Evolutionary conservation across 2,113 vertebrate species (phyloP), one percentile per base, ranked within the genome.

Genomic region (Salvator merianae): DNA sequence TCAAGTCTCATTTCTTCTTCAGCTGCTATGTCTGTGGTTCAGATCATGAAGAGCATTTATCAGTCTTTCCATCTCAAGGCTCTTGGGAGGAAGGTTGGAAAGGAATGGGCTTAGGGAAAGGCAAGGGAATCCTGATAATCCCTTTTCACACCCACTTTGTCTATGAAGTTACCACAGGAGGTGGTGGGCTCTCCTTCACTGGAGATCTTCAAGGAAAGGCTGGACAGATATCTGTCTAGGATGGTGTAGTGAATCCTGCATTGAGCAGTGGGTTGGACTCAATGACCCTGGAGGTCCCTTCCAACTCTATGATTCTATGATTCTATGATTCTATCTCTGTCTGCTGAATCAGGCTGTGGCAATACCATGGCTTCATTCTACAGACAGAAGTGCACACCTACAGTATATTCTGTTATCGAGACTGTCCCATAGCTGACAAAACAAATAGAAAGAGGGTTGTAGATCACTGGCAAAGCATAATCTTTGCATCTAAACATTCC

Each of bases 1-100:
- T 59, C 71, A 75, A 77, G 12, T 70, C 73, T 32, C 84, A 85
- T 83, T 84, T 69, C 5, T 71, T 53, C 77, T 84, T 91, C 40
- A 9, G 86, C 79, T 89, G 89, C 77, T 77, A 18, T 24, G 32
- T 82, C 50, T 10, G 0, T n/a, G 2, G 84, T 85, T 86, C 0
- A 76, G 79, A 87, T 78, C 85, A 26, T 55, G 59, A 78, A 88
- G 83, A 83, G 83, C 53, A 85, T 69, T 81, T 73, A 79, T 91
- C 90, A 85, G 63, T 84, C 90, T 84, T 47, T 81, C 69, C 81
- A 40, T 65, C 82, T 77, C 88, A 26, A 55, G 70, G 43, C 71
- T 20, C 22, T 24, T 72, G 68, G 34, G 50, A 43, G 28, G 12
- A 26, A 55, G 38, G 71, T 14, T 43, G 76, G 30, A 73, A 50